phyloP scores from a whole-genome alignment of 2,797 vertebrate genomes.

The Halcyon smyrnensis region DNA sequence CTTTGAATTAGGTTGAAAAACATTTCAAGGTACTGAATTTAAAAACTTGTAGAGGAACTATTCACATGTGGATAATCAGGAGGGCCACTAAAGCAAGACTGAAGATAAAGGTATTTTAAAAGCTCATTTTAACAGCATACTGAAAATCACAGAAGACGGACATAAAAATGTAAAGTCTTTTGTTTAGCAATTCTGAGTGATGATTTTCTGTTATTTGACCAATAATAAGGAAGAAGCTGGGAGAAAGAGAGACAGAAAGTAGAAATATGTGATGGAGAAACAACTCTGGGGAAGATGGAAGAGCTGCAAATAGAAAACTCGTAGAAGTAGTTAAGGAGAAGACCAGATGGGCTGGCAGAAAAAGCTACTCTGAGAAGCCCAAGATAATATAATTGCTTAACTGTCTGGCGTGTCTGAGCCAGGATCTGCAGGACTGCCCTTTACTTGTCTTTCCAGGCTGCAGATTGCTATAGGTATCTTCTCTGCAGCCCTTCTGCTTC shows the following conservation, averaged over 20 bases:
- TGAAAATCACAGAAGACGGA: not conserved
- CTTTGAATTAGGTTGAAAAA: not conserved
- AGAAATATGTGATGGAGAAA: not conserved
- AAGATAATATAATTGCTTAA: not conserved
- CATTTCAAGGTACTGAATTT: not conserved
- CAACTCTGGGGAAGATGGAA: not conserved
- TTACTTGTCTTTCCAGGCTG: not conserved
- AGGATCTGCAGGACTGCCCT: not conserved
- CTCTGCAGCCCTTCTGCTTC: not conserved
- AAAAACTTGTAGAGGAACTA: not conserved
- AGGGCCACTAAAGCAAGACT: not conserved
- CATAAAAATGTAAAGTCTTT: not conserved
- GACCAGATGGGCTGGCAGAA: conserved; percentile 26
- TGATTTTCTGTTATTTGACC: not conserved
- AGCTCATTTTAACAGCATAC: not conserved
- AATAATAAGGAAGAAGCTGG: not conserved
- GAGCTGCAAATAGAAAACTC: not conserved
- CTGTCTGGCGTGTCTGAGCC: not conserved
- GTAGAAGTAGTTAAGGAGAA: not conserved
- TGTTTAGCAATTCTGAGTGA: not conserved
- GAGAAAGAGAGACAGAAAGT: not conserved
- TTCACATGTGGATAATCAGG: not conserved
- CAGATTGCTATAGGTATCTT: not conserved
- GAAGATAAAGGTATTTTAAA: not conserved
- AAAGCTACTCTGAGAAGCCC: not conserved